Percentiles rank a stretch among this genome's conserved stretches.
phyloP scores from a whole-genome alignment of 2,113 vertebrate species.

The Anseranas semipalmata region DNA sequence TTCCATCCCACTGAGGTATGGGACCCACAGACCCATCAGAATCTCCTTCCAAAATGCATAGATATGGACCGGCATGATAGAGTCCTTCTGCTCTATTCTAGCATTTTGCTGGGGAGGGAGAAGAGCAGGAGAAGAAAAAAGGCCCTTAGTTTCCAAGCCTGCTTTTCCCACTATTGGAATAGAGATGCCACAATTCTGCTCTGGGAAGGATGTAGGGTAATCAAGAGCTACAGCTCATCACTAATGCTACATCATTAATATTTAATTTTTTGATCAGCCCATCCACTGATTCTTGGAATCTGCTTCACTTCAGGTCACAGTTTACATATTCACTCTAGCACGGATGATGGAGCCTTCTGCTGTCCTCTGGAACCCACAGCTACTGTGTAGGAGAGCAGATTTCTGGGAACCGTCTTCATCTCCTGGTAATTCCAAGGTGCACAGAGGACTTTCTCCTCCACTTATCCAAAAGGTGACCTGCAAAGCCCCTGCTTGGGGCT shows the following conservation, averaged over 20 bases:
- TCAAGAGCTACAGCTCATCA: not conserved
- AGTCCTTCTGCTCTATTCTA: not conserved
- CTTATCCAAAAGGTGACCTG: not conserved
- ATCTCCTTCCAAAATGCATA: not conserved
- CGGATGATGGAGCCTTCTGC: not conserved
- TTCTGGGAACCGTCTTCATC: not conserved
- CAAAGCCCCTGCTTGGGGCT: not conserved
- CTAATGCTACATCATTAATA: not conserved
- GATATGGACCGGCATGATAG: not conserved
- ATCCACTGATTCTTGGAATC: not conserved
- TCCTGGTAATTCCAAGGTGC: not conserved
- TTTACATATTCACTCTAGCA: not conserved
- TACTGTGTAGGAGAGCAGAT: not conserved
- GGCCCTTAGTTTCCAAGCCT: not conserved
- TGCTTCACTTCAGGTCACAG: not conserved
- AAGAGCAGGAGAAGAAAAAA: not conserved
- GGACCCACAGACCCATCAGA: not conserved
- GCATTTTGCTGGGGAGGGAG: not conserved
- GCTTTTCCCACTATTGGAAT: not conserved
- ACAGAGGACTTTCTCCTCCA: not conserved
- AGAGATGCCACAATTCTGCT: not conserved
- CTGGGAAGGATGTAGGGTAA: not conserved
- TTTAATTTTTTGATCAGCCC: not conserved
- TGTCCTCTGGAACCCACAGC: not conserved
- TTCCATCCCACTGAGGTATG: not conserved